These are phyloP conservation scores for Molossus alvarezi DNA, from an alignment of 2,797 vertebrate species.

Conservation along the genomic window DNA sequence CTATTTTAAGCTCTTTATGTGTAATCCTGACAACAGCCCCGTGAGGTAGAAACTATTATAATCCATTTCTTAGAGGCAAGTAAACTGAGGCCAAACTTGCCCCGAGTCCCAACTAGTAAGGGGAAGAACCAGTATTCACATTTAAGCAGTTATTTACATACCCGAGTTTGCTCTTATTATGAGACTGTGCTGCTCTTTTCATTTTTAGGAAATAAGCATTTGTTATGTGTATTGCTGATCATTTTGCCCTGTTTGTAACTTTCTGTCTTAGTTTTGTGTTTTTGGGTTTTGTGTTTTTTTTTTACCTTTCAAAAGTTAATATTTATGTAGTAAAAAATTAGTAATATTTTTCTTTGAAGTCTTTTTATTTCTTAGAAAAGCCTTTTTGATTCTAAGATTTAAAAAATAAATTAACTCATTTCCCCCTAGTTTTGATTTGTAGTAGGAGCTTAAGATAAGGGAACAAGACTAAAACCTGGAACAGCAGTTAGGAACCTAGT, in stretches of 20 bases:
- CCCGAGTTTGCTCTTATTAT: background rate
- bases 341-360: slow-evolving; percentile 27
- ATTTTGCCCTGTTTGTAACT: background rate
- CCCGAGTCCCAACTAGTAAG: background rate
- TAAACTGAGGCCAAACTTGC: slow-evolving; percentile 15
- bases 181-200: background rate
- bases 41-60: background rate
- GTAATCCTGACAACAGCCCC: background rate
- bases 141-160: background rate
- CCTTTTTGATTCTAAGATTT: background rate
- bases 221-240: background rate
- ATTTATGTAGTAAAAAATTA: background rate
- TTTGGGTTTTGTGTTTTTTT: background rate
- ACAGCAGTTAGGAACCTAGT: background rate
- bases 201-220: slow-evolving; percentile 10
- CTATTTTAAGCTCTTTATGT: background rate
- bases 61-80: background rate
- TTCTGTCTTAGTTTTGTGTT: slow-evolving; percentile 22
- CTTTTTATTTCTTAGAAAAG: background rate
- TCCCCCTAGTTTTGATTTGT: slow-evolving; percentile 16
- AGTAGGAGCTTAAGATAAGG: background rate
- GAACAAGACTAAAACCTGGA: background rate
- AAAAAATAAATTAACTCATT: background rate
- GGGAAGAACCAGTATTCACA: background rate
- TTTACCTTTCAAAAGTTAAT: slow-evolving; percentile 29